Conservation (phyloP, 2,113 vertebrate species). For the Choloepus hoffmanni region DNA sequence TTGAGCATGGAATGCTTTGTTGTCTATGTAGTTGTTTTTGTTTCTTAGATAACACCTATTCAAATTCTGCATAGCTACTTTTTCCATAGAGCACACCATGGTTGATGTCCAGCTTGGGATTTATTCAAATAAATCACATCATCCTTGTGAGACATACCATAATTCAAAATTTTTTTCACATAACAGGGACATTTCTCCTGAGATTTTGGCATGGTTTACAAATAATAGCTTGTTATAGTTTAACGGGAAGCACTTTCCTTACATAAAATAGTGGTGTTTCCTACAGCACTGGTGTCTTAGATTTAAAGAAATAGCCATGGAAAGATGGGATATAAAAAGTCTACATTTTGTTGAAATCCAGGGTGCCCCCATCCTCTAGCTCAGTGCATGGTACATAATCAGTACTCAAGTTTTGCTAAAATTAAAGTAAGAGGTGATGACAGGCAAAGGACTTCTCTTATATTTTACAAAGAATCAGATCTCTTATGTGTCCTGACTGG, state of each 20-base stretch:
- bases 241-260: background rate
- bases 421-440: background rate
- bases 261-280: background rate
- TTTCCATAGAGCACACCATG: background rate
- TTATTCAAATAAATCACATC: background rate
- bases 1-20: background rate
- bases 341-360: background rate
- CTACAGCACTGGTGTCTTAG: background rate
- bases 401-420: background rate
- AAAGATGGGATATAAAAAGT: background rate
- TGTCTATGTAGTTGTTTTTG: background rate
- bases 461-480: conserved; percentile 22
- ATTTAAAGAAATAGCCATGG: background rate
- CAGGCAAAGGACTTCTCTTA: background rate
- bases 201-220: background rate
- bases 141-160: background rate
- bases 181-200: background rate
- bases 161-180: background rate
- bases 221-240: background rate
- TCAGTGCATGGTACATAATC: background rate
- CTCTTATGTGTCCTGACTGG: background rate
- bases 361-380: background rate
- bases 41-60: background rate
- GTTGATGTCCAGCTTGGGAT: background rate
- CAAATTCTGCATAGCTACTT: background rate